Evolutionary conservation across 2,113 vertebrate genomes (phyloP), one percentile per base, ranked within the genome.

Genomic region (Pterocles orientalis): DNA sequence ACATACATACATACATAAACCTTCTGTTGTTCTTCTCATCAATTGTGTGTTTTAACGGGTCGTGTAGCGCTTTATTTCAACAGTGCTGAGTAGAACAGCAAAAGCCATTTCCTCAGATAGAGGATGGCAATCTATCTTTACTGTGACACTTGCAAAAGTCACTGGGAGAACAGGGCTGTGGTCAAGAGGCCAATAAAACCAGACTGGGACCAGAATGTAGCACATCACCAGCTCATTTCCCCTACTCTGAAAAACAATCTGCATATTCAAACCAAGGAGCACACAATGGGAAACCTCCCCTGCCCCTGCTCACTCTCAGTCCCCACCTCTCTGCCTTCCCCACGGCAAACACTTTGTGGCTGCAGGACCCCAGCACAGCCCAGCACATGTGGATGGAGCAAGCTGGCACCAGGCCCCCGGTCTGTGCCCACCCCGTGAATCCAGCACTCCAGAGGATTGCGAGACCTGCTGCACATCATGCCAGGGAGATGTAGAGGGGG

Each of bases 381-480:
- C 26, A 48, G 31, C 6, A 18, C 23, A 2, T 28, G 29, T 39
- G 33, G 53, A 12, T 4, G 43, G 78, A 66, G 53, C 18, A 19
- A 73, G 51, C 31, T 15, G 60, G 53, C 53, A 21, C 25, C 2
- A 5, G 16, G 26, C 20, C 13, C 3, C 2, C 1, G 31, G 31
- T 16, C 26, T 3, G 11, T 8, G 43, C 34, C 23, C 19, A 20
- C 51, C 31, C 86, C 2, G 14, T 5, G 34, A 14, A 14, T 9
- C 41, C 1, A 1, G 26, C 33, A 6, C 41, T 18, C 41, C 3
- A 3, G 54, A 36, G 26, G 2, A 4, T 18, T 28, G 61, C 0
- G 4, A 66, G 51, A 50, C 21, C 26, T 21, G 7, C 23, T n/a
- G 6, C 41, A 14, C 3, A 0, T 5, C 21, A 66, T 2, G 4